These are phyloP conservation scores for Drosophila niveifrons DNA, from an alignment of 2,888 invertebrate species.

Conservation along the genomic window DNA sequence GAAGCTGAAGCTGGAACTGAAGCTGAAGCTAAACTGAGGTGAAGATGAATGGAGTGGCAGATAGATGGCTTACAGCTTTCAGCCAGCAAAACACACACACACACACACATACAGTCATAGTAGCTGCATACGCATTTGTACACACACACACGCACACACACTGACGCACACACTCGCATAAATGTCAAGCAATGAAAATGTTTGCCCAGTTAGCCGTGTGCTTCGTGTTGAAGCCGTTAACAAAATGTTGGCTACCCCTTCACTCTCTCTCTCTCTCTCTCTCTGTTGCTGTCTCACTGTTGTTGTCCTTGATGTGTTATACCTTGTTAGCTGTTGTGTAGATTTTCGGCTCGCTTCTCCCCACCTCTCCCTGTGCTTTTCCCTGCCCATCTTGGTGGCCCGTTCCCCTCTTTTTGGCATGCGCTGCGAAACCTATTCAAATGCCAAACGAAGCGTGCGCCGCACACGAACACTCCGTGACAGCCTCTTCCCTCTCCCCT, in stretches of 20 bases:
- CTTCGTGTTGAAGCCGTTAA: constrained; percentile 66
- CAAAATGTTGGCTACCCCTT: constrained; percentile 61
- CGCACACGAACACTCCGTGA: constrained; percentile 43
- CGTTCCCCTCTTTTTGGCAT: constrained; percentile 10
- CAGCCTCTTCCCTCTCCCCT: background rate
- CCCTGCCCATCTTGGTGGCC: background rate
- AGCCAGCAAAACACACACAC: constrained; percentile 7
- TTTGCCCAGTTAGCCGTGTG: constrained; percentile 70
- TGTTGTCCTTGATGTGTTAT: constrained; percentile 62
- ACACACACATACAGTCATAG: constrained; percentile 5
- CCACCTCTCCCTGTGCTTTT: background rate
- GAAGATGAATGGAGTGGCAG: constrained; percentile 56
- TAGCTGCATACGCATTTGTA: constrained; percentile 7
- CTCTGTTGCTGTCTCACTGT: constrained; percentile 1
- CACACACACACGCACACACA: constrained; percentile 4
- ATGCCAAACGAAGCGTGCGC: constrained; percentile 71
- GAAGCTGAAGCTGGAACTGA: constrained; percentile 12
- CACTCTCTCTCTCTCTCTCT: constrained; percentile 1
- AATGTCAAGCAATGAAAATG: constrained; percentile 76
- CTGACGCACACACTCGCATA: constrained; percentile 44
- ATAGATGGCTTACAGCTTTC: constrained; percentile 52
- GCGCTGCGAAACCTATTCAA: constrained; percentile 37
- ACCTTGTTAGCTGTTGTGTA: constrained; percentile 74
- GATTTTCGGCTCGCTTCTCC: constrained; percentile 36
- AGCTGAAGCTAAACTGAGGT: constrained; percentile 15